Percentiles rank a stretch among this genome's conserved stretches.
These are phyloP conservation scores for Plestiodon gilberti DNA, from an alignment of 2,113 vertebrate genomes.

Conservation along the genomic window DNA sequence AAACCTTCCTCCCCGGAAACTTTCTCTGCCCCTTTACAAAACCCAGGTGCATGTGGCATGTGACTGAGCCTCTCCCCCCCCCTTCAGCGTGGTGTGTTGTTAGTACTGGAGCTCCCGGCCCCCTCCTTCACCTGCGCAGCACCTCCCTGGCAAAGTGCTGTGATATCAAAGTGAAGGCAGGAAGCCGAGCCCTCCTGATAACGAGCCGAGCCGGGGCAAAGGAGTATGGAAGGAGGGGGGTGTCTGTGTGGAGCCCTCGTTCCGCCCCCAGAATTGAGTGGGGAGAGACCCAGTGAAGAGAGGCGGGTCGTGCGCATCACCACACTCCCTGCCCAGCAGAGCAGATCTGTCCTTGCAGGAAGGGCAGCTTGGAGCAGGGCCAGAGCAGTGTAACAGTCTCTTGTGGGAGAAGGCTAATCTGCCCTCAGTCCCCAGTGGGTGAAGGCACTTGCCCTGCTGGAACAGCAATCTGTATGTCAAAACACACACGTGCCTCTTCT, in stretches of 20 bases:
- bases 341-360: not conserved
- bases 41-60: not conserved
- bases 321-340: not conserved
- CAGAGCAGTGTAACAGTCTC: too few species aligned
- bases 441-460: too few species aligned
- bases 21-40: not conserved
- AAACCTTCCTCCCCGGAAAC: not conserved
- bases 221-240: not conserved
- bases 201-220: not conserved
- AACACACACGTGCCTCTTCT: too few species aligned
- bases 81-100: not conserved
- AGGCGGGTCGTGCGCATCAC: not conserved
- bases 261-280: not conserved
- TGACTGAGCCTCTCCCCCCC: not conserved
- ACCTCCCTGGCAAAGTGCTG: not conserved
- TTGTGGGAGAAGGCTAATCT: too few species aligned
- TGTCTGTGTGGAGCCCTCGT: not conserved
- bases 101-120: not conserved
- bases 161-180: not conserved
- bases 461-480: too few species aligned
- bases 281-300: not conserved
- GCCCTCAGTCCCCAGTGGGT: too few species aligned
- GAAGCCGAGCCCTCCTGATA: not conserved
- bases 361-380: not conserved
- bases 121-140: not conserved